phyloP scores from a whole-genome alignment of 2,797 vertebrate genomes.

The Taeniopygia guttata region DNA sequence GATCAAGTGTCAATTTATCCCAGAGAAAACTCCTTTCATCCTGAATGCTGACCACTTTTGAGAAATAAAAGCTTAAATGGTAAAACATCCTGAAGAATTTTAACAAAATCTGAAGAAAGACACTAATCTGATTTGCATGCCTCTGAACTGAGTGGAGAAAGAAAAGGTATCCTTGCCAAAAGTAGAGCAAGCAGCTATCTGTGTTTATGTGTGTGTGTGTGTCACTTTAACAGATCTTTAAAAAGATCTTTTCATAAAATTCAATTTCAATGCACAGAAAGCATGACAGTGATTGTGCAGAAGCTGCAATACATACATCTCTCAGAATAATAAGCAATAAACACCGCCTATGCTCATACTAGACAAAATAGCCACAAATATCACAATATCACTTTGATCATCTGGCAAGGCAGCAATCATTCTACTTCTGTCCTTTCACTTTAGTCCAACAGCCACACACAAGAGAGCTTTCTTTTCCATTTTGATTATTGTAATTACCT shows the following conservation, averaged over 20 bases:
- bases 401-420: constrained; percentile 11
- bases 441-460: background rate
- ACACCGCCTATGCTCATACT: background rate
- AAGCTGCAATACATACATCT: background rate
- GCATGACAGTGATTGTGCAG: background rate
- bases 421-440: constrained; percentile 15
- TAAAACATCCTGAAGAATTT: background rate
- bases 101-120: background rate
- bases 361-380: constrained; percentile 34
- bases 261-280: background rate
- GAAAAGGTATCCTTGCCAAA: background rate
- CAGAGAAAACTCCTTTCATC: background rate
- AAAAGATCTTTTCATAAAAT: background rate
- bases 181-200: background rate
- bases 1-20: background rate
- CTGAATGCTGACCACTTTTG: background rate
- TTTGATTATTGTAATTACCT: constrained; percentile 36
- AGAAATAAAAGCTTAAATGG: background rate
- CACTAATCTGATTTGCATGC: background rate
- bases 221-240: background rate
- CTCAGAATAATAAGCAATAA: background rate
- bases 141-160: background rate
- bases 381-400: background rate
- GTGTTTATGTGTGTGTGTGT: background rate
- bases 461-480: background rate